A percentile compares a stretch with the other conserved stretches of the same genome.
These are phyloP conservation scores for Cephonodes hylas DNA, from an alignment of 2,888 invertebrate genomes.

Conservation along the genomic window DNA sequence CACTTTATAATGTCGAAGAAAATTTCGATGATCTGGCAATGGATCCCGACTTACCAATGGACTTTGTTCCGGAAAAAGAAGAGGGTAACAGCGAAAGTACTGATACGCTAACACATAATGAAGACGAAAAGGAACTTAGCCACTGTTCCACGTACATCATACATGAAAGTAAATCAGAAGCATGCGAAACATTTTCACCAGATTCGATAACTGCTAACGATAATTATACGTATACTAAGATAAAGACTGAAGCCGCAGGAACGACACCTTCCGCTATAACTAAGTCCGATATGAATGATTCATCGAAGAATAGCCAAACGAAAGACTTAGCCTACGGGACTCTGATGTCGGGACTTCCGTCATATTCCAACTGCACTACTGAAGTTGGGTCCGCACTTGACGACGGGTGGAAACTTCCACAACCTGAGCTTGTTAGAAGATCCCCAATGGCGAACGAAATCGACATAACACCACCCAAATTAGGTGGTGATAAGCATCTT, in stretches of 20 bases:
- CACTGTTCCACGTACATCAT: slow-evolving; percentile 70
- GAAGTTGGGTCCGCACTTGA: slow-evolving; percentile 56
- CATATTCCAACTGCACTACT: slow-evolving; percentile 67
- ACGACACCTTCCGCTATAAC: slow-evolving; percentile 51
- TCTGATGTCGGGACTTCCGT: slow-evolving; percentile 60
- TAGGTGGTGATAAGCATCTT: slow-evolving; percentile 26
- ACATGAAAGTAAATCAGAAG: slow-evolving; percentile 66
- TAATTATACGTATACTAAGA: slow-evolving; percentile 68
- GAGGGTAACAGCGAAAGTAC: slow-evolving; percentile 64
- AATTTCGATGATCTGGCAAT: slow-evolving; percentile 73
- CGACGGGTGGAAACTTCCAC: slow-evolving; percentile 59
- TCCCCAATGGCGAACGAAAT: slow-evolving; percentile 50
- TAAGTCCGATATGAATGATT: slow-evolving; percentile 61
- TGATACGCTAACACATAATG: slow-evolving; percentile 66
- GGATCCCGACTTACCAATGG: slow-evolving; percentile 57
- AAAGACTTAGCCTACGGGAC: slow-evolving; percentile 70
- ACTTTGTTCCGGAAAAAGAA: slow-evolving; percentile 45
- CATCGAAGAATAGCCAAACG: slow-evolving; percentile 60
- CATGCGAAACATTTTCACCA: slow-evolving; percentile 65
- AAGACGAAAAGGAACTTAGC: slow-evolving; percentile 62
- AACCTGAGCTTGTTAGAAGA: slow-evolving; percentile 62
- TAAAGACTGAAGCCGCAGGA: slow-evolving; percentile 50
- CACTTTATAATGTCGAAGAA: slow-evolving; percentile 83
- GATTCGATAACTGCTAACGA: slow-evolving; percentile 71
- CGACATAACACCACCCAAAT: slow-evolving; percentile 46